These are phyloP conservation scores for Holothuria scabra DNA, from an alignment of 53 echinoderm and acorn worm genomes.

Conservation along the genomic window DNA sequence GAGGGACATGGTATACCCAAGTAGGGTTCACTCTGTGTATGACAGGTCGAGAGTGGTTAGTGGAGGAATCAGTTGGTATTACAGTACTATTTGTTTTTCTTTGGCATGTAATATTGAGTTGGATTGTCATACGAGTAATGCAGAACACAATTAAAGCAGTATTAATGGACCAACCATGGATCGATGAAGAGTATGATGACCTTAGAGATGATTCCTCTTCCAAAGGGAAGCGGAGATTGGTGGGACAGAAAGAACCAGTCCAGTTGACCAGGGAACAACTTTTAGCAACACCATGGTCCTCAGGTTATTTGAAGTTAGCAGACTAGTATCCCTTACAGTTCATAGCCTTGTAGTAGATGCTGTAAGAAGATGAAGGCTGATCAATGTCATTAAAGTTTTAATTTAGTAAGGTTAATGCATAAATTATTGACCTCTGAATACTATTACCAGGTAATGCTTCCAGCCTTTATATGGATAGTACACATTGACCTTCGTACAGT, in stretches of 20 bases:
- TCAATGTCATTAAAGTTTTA: no score
- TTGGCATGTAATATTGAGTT: slow-evolving; percentile 76
- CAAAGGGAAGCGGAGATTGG: slow-evolving; percentile 25
- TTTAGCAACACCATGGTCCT: slow-evolving; percentile 23
- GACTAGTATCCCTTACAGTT: no score
- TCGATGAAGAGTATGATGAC: slow-evolving; percentile 57
- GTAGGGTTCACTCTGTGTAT: slow-evolving; percentile 83
- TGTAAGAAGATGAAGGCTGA: no score
- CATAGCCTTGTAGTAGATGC: no score
- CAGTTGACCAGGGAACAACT: slow-evolving; percentile 45
- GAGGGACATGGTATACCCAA: slow-evolving; percentile 84
- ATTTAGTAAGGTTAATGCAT: no score
- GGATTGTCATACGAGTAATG: slow-evolving; percentile 77
- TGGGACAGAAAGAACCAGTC: slow-evolving; percentile 33
- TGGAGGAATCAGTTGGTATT: slow-evolving; percentile 72
- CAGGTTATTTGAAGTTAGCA: slow-evolving; percentile 26
- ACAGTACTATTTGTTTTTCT: slow-evolving; percentile 77
- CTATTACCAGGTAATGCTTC: no score
- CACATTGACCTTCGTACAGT: no score
- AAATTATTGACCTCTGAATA: no score
- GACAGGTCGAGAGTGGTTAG: slow-evolving; percentile 83
- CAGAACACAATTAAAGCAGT: slow-evolving; percentile 81
- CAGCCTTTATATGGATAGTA: no score
- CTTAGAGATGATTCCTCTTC: neutral
- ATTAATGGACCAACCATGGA: slow-evolving; percentile 59